These are phyloP conservation scores for Stenotaenia linearis DNA, from an alignment of 2,888 invertebrate genomes.

Conservation along the genomic window DNA sequence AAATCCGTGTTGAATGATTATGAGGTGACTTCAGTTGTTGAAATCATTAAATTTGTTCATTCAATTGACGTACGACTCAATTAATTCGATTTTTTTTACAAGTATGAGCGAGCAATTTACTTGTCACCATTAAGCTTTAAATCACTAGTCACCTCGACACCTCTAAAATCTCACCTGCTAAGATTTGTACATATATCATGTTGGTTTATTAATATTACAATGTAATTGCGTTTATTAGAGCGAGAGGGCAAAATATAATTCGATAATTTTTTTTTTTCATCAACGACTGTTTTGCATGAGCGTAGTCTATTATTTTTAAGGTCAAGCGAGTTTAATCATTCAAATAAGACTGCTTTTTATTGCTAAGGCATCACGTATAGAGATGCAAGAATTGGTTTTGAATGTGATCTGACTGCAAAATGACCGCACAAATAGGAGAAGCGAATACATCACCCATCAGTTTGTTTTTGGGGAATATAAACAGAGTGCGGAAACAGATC, in stretches of 20 bases:
- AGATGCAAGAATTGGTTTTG: background rate
- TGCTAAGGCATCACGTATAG: background rate
- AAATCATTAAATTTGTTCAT: conserved; percentile 7
- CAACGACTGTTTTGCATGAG: background rate
- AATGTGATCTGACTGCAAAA: background rate
- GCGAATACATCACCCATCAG: background rate
- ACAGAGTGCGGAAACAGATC: background rate
- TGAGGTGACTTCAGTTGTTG: background rate
- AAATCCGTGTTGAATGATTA: conserved; percentile 17
- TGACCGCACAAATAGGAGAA: background rate
- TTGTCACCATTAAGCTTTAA: conserved; percentile 12
- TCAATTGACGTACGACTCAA: conserved; percentile 21
- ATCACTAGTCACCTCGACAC: conserved; percentile 3
- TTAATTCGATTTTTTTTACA: background rate
- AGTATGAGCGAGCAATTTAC: background rate
- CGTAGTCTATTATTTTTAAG: background rate
- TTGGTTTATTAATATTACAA: background rate
- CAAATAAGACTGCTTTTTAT: background rate
- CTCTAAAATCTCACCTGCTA: conserved; percentile 8
- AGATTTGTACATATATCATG: background rate
- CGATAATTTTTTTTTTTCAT: background rate
- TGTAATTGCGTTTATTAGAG: background rate
- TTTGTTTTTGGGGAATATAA: conserved; percentile 10
- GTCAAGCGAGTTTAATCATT: background rate
- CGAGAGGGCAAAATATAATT: background rate